Base-by-base conservation (phyloP, 2,113 vertebrate species). In the Apteryx mantelli region DNA sequence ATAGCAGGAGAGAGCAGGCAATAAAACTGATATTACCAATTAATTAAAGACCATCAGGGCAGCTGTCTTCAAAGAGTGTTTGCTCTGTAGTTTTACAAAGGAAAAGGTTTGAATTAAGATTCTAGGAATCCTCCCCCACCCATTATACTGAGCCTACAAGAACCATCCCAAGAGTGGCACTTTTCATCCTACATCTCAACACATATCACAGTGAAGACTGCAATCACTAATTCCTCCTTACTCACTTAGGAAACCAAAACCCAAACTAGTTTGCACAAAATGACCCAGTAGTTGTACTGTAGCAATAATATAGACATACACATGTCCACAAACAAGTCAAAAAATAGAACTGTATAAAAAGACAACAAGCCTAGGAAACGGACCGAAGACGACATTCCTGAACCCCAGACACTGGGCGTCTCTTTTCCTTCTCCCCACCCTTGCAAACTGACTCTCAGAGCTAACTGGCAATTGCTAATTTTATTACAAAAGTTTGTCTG, bases 331-430 rank as follows among this genome's bases (percentile, higher is more conserved):
- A 28, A 10, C 34, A 9, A 28, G 60, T 3, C n/a, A 15, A 60
- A 60, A n/a, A 40, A 36, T 1, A 28, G 55, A 56, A 19, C 11
- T 8, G 13, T 5, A 36, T 2, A 9, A 2, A 19, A 63, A 48
- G 0, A 4, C 7, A 7, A 22, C 25, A 18, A 38, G 40, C 6
- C 12, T 14, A 34, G 6, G 0, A 8, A 48, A 10, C 0, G 15
- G 46, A 25, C 9, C 34, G 21, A 19, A 58, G n/a, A 21, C 20
- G 48, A 56, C 42, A 25, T 11, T 20, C 13, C 73, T 73, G 30
- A 13, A 83, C 18, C 9, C 32, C 52, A 21, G 0, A 53, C 25
- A 38, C n/a, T 9, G 36, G 68, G 16, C 24, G 26, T 22, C 44
- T 46, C 1, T 13, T 21, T 17, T 38, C 17, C 4, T 4, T 30